phyloP scores from a whole-genome alignment of 2,797 vertebrate genomes.

The Fringilla coelebs region DNA sequence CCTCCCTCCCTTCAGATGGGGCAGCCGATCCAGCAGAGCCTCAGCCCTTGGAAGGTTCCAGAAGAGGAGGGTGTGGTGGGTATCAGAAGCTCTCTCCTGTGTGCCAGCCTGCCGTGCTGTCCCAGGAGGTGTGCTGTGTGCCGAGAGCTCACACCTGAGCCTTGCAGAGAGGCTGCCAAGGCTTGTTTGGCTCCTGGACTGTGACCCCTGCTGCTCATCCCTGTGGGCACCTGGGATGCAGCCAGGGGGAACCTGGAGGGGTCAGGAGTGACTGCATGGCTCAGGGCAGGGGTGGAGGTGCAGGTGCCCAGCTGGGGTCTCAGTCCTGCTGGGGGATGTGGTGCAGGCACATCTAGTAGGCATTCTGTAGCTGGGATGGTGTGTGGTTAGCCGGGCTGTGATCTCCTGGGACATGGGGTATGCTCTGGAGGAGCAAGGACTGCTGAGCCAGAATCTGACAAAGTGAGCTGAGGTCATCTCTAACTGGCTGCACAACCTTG shows the following conservation, averaged over 20 bases:
- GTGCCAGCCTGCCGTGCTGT: neutral
- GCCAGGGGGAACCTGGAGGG: neutral
- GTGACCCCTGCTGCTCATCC: neutral
- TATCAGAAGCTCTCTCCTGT: neutral
- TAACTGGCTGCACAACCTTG: neutral
- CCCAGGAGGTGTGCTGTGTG: neutral
- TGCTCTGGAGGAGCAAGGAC: neutral
- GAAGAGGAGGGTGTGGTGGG: neutral
- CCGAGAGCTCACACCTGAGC: fast-evolving
- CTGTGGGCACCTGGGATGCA: neutral
- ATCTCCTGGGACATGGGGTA: neutral
- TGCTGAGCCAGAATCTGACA: neutral
- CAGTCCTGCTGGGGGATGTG: neutral
- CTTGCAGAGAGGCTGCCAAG: neutral
- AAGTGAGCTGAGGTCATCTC: neutral
- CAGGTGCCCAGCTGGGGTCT: neutral
- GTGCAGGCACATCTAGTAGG: neutral
- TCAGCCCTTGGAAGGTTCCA: neutral
- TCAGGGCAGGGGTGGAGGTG: neutral
- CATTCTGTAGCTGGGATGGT: neutral
- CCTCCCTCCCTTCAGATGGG: neutral
- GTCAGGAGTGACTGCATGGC: neutral
- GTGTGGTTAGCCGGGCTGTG: neutral
- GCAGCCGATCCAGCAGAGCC: neutral
- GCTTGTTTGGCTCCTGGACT: neutral